Evolutionary conservation across 2,113 vertebrate species (phyloP), one percentile per base, ranked within the genome.

Genomic region (Meleagris gallopavo): DNA sequence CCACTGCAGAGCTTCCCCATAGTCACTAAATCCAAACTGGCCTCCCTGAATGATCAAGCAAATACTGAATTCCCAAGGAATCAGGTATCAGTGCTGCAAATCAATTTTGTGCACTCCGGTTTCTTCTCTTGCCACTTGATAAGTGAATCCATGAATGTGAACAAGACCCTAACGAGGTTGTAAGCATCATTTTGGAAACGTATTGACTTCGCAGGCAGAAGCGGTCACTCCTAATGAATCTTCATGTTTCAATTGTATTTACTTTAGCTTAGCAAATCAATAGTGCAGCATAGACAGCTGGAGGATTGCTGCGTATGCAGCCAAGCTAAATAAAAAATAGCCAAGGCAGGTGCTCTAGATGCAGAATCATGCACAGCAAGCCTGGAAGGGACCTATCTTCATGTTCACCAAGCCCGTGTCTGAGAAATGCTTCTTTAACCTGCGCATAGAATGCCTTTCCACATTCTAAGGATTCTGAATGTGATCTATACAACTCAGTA

Each of bases 71-170:
- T 89, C 89, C 93, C 86, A 81, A 70, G 83, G 70, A 78, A 46
- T 14, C 83, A 55, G 41, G 6, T 52, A 41, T 13, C 79, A 65
- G 86, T 0, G 16, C 19, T 13, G 2, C 29, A 64, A 54, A 95
- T 90, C 8, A 45, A 88, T 95, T 88, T 57, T 85, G 58, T 89
- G 75, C 46, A 20, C 65, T 21, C 5, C 0, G 11, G 2, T 71
- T 92, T 74, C 73, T 80, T 80, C 67, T 52, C 64, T 77, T 76
- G n/a, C 52, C 73, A 5, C 54, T 64, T 19, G 0, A 40, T 67
- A 83, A 82, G 78, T 94, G 93, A 96, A 86, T 79, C 64, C 52
- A 36, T 67, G 78, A 95, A 93, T 69, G 80, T 2, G 15, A 96
- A 69, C 90, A 76, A 90, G 83, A 86, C 48, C 25, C 66, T 87